Evolutionary conservation across 2,888 invertebrate genomes (phyloP).

Genomic region (Serripes groenlandicus): DNA sequence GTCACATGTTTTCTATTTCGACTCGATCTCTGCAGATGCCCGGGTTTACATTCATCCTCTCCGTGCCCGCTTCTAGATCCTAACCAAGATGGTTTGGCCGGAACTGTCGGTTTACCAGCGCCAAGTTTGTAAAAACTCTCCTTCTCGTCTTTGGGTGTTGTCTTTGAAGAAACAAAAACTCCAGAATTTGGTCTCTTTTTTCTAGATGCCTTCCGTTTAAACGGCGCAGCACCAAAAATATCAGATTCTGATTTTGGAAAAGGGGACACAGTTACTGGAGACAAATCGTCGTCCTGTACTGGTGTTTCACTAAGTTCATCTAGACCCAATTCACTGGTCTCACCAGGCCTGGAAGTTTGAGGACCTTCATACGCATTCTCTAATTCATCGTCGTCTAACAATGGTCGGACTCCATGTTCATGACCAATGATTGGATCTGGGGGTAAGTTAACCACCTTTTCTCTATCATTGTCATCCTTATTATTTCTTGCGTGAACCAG

Average conservation of each 20-base stretch:
- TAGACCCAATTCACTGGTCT: neutral
- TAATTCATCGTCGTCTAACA: constrained; percentile 92
- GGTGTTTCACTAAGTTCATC: constrained; percentile 40
- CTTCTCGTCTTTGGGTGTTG: constrained; percentile 23
- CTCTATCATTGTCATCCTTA: constrained; percentile 40
- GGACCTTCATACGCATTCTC: constrained; percentile 80
- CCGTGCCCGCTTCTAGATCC: constrained; percentile 24
- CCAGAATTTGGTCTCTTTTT: constrained; percentile 70
- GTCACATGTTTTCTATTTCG: constrained; percentile 40
- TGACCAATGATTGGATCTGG: constrained; percentile 89
- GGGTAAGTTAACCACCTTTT: constrained; percentile 41
- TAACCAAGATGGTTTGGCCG: constrained; percentile 50
- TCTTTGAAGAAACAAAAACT: constrained; percentile 36
- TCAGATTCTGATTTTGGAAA: constrained; percentile 71
- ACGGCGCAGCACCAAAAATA: constrained; percentile 85
- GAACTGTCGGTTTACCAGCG: constrained; percentile 27
- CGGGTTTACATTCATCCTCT: constrained; percentile 35
- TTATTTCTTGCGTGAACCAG: constrained; percentile 30
- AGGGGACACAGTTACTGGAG: constrained; percentile 51
- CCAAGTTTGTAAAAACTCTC: constrained; percentile 36
- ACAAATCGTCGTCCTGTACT: constrained; percentile 12
- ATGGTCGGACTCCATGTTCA: constrained; percentile 92
- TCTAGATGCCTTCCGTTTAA: constrained; percentile 75
- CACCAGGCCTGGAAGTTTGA: neutral
- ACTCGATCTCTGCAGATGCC: constrained; percentile 32